Evolutionary conservation across 2,797 vertebrate species (phyloP), one percentile per base, ranked within the genome.

Genomic region (Novumbra hubbsi): DNA sequence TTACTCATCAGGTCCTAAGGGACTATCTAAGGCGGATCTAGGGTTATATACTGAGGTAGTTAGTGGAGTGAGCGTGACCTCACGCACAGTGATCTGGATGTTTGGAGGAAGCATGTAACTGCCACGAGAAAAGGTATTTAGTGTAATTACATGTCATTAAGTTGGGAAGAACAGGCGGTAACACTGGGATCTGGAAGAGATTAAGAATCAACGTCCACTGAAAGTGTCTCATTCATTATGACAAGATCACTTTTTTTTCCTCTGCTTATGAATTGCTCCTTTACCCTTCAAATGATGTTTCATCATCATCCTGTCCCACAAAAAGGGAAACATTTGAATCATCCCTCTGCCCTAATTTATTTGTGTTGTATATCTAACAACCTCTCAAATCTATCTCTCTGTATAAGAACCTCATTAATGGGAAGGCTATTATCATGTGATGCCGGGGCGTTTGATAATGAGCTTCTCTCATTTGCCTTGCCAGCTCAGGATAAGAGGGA

Each of bases 361-460:
- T 81, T 81, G 75, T 83, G 82, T 78, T 79, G n/a, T n/a, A n/a
- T n/a, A n/a, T n/a, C n/a, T n/a, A n/a, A n/a, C n/a, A n/a, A n/a
- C n/a, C n/a, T n/a, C n/a, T n/a, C n/a, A n/a, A n/a, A n/a, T n/a
- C n/a, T n/a, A n/a, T 78, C 75, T 78, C 73, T 83, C 83, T 78
- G 80, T 84, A 74, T 76, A 78, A 80, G 83, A 78, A 80, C 74
- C 81, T 87, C 80, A 88, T 89, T 88, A 88, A 78, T 48, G 11
- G 34, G 30, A 70, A 64, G 70, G 78, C 79, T 86, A 87, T 88
- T 86, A 87, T 72, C 76, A 84, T 87, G 83, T 83, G 77, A 74
- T 84, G 80, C 81, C 81, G 78, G 74, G 83, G 82, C 83, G 85
- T 77, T 79, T 79, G 81, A 88, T 88, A 88, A 90, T 89, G 79